Evolutionary conservation across 1,140 invertebrate genomes (phyloP), one percentile per base, ranked within the genome.

Genomic region (Listronotus oregonensis): DNA sequence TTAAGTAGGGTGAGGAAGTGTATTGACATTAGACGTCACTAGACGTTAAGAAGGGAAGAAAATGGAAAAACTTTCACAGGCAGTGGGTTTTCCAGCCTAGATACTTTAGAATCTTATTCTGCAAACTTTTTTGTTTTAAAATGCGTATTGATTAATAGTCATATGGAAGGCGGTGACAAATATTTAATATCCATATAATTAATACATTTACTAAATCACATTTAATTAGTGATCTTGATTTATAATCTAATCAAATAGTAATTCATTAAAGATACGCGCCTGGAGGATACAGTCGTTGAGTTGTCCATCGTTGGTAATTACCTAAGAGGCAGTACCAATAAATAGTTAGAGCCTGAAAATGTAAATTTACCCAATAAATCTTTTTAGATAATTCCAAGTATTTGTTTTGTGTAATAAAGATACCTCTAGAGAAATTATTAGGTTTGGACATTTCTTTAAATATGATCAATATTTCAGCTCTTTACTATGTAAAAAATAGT

Each of bases 191-290:
- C 32, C 47, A 39, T 47, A 46, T 61, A 61, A 61, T 61, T 61
- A 61, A 61, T 61, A 61, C 46, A 51, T 61, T 61, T 51, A 61
- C 43, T 47, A 42, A 61, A 61, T 61, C 58, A 51, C 46, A 61
- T 61, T 61, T 61, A 61, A 61, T 61, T 61, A 61, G 58, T 61
- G 58, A 61, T 61, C 58, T 49, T 61, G 58, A 61, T 61, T 61
- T 61, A 61, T 61, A 47, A 47, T 46, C 47, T 61, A 49, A 61
- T 61, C 46, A 49, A 61, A 51, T 61, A 61, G 46, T 39, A 11
- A 61, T 42, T 61, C 46, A 61, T 51, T 61, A 61, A 51, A 46
- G 27, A 6, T 14, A 62, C 21, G 37, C 46, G 21, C 47, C 49
- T 37, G 43, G 34, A 42, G 18, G 14, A 44, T 62, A 43, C 34